These are phyloP conservation scores for Oligia fasciuncula DNA, from an alignment of 2,888 invertebrate species.

Conservation along the genomic window DNA sequence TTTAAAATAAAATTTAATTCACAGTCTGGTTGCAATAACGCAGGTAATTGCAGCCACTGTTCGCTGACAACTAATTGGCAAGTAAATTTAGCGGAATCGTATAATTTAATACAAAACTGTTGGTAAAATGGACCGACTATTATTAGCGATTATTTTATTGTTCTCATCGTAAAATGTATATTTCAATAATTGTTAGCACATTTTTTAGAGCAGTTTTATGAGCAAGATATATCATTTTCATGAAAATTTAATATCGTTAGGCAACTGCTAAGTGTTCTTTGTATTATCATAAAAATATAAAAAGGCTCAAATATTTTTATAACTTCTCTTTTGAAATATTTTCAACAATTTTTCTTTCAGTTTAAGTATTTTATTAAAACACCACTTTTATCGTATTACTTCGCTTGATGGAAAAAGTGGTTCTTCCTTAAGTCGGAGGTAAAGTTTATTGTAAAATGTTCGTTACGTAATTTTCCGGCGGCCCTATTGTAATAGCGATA, in stretches of 20 bases:
- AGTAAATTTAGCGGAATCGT: constrained; percentile 80
- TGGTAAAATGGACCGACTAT: constrained; percentile 54
- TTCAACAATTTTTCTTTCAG: constrained; percentile 46
- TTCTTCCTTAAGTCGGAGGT: constrained; percentile 34
- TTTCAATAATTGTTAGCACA: constrained; percentile 20
- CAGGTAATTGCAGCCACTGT: constrained; percentile 78
- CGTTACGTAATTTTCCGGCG: constrained; percentile 66
- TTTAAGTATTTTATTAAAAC: constrained; percentile 50
- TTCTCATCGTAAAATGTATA: constrained; percentile 24
- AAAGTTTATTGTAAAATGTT: constrained; percentile 67
- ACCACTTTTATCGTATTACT: constrained; percentile 46
- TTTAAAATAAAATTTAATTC: constrained; percentile 87
- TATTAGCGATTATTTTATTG: constrained; percentile 57
- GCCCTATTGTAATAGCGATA: constrained; percentile 65
- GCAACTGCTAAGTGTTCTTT: constrained; percentile 51
- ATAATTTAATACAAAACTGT: constrained; percentile 70
- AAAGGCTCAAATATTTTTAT: constrained; percentile 54
- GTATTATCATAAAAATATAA: constrained; percentile 51
- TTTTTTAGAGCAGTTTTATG: constrained; percentile 28
- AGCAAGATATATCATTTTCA: constrained; percentile 44
- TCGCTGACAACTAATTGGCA: constrained; percentile 81
- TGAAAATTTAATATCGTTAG: constrained; percentile 38
- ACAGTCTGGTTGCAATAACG: constrained; percentile 77
- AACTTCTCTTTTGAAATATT: constrained; percentile 52
- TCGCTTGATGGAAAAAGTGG: constrained; percentile 35